These are phyloP conservation scores for Volucella zonaria DNA, from an alignment of 2,888 invertebrate genomes.

Conservation along the genomic window DNA sequence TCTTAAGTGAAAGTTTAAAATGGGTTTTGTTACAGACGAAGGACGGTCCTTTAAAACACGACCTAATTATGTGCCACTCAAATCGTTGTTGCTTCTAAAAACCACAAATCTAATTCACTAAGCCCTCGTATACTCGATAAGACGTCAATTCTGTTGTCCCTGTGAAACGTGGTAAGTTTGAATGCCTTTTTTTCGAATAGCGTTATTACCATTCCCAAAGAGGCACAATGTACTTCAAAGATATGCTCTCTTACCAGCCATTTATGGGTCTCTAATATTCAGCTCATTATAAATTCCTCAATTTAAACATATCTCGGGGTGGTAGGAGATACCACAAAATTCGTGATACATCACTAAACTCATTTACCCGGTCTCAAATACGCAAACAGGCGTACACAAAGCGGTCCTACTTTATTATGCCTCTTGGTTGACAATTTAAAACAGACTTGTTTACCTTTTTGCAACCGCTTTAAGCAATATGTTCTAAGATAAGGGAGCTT, in stretches of 20 bases:
- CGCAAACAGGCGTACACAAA: background rate
- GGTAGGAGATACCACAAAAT: background rate
- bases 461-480: conserved; percentile 1
- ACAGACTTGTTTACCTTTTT: background rate
- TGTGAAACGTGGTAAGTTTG: no score
- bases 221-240: no score
- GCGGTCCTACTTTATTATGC: conserved; percentile 1
- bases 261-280: conserved; percentile 3
- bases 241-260: background rate
- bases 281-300: conserved; percentile 21
- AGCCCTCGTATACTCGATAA: no score
- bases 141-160: no score
- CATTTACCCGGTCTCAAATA: no score
- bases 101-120: no score
- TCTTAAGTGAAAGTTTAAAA: conserved; percentile 16
- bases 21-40: background rate
- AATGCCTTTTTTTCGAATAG: no score
- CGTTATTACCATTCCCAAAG: no score
- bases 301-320: background rate
- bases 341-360: background rate
- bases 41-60: no score
- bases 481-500: background rate
- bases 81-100: no score
- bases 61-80: no score
- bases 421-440: conserved; percentile 30